Evolutionary conservation across 2,888 invertebrate genomes (phyloP).

Genomic region (Saturnia japonica): DNA sequence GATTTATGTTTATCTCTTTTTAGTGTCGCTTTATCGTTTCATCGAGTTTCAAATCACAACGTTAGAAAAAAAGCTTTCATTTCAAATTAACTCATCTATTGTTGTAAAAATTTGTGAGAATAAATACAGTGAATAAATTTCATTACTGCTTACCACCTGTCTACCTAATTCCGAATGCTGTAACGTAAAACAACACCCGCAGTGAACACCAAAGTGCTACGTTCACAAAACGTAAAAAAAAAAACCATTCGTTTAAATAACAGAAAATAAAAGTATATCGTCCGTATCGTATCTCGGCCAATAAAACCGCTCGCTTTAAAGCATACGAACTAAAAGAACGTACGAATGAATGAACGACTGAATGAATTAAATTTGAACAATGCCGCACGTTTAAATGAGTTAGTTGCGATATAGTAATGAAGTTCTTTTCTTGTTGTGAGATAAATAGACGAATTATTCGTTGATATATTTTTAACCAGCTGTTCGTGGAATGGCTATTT

Average conservation of each 20-base stretch:
- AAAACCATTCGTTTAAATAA: background rate
- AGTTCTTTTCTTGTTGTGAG: background rate
- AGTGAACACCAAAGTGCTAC: background rate
- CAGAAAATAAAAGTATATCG: slow-evolving; percentile 25
- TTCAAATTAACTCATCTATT: background rate
- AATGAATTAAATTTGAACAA: slow-evolving; percentile 27
- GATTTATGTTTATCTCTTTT: too few relatives aligned
- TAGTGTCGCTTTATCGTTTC: too few relatives aligned
- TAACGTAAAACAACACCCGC: background rate
- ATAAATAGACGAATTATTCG: background rate
- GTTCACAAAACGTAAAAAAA: background rate
- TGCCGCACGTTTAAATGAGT: slow-evolving; percentile 17
- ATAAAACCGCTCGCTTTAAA: slow-evolving; percentile 22
- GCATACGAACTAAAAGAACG: slow-evolving; percentile 21
- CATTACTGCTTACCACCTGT: background rate
- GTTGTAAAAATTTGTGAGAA: background rate
- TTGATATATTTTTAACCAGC: background rate
- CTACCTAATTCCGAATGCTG: background rate
- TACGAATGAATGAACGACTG: slow-evolving; percentile 24
- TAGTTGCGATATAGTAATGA: slow-evolving; percentile 13
- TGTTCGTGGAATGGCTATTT: background rate
- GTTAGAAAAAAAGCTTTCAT: too few relatives aligned
- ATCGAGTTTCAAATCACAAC: too few relatives aligned
- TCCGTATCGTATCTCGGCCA: slow-evolving; percentile 19
- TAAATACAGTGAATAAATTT: background rate